Base-by-base conservation (phyloP, 2,888 invertebrate genomes). In the Malacosoma neustria region DNA sequence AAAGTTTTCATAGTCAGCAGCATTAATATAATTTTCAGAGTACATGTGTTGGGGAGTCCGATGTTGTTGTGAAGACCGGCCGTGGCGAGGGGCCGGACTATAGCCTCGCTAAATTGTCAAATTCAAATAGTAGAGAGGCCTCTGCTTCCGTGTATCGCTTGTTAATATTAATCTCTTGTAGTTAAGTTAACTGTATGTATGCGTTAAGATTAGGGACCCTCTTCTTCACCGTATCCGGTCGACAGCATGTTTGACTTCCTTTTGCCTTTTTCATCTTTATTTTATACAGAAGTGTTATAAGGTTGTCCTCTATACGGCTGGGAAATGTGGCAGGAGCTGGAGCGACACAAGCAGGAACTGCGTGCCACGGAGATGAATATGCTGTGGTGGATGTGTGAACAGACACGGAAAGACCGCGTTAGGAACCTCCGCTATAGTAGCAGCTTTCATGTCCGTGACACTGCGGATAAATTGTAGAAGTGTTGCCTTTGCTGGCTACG, bases 121-220 rank as follows among this genome's bases (percentile, higher is more conserved):
- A 57, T 69, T 65, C 52, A 54, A 53, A 53, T 53, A 54, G 81
- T 81, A 80, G 80, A 81, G 80, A 31, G 80, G 84, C 68, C 72
- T 77, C 82, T 84, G 82, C 84, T 82, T 85, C n/a, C 82, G 84
- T 84, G 75, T 82, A 84, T 82, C 70, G 65, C 57, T 81, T 82
- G 84, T 84, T 85, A 76, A 85, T 80, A 65, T 85, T 84, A 81
- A 79, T 72, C 67, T 75, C 68, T 53, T 22, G 22, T 22, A 22
- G 71, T 84, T 79, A 84, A 84, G 69, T 82, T 84, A 84, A 85
- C 84, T 77, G 79, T 81, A 84, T 85, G 84, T 85, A 85, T 85
- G 84, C 84, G 84, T 82, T 72, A 84, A 84, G 84, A 84, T 85
- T 74, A 84, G 84, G 71, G 79, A 71, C 77, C 84, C 82, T 84